Percentiles rank a stretch among this genome's conserved stretches.
phyloP scores from a whole-genome alignment of 2,888 invertebrate genomes.

The Eledone cirrhosa region DNA sequence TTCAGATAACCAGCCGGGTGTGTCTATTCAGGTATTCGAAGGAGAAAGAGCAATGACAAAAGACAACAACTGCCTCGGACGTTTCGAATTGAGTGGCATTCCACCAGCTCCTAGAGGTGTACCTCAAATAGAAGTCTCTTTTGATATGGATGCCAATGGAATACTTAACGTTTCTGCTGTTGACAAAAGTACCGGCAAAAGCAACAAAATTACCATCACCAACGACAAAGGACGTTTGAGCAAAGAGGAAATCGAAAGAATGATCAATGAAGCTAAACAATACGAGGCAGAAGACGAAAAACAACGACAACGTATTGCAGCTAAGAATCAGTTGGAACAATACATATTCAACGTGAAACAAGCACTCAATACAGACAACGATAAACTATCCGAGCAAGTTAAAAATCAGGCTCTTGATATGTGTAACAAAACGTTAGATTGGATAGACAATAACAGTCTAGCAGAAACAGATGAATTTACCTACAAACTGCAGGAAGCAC shows the following conservation, averaged over 20 bases:
- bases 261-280: constrained; percentile 61
- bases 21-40: constrained; percentile 76
- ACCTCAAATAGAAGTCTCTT: constrained; percentile 74
- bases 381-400: constrained; percentile 74
- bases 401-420: constrained; percentile 73
- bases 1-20: constrained; percentile 80
- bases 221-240: constrained; percentile 86
- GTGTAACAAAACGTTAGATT: constrained; percentile 74
- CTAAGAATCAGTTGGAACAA: constrained; percentile 57
- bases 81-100: constrained; percentile 58
- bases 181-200: constrained; percentile 82
- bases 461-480: constrained; percentile 82
- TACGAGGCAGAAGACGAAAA: constrained; percentile 61
- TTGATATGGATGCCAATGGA: constrained; percentile 83
- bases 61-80: constrained; percentile 78
- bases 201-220: constrained; percentile 84
- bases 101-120: constrained; percentile 63
- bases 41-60: constrained; percentile 95
- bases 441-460: constrained; percentile 83
- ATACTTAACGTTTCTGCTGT: constrained; percentile 64
- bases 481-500: constrained; percentile 79
- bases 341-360: constrained; percentile 67
- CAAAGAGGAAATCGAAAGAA: constrained; percentile 86
- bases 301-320: constrained; percentile 52
- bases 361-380: constrained; percentile 71